These are phyloP conservation scores for Blastobasis adustella DNA, from an alignment of 2,888 invertebrate genomes.

Conservation along the genomic window DNA sequence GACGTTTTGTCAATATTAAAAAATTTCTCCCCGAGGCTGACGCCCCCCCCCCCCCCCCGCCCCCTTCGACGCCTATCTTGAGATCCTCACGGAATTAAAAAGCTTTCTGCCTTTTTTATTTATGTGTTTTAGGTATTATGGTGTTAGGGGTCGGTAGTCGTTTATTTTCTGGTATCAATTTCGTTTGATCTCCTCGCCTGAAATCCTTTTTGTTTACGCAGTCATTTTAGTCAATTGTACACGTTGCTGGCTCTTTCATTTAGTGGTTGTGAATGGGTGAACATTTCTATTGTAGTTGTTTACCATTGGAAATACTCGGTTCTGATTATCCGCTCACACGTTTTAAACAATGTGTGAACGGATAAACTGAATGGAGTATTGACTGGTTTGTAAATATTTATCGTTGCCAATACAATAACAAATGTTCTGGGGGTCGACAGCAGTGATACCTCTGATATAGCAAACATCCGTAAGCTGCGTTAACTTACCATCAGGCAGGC, in stretches of 20 bases:
- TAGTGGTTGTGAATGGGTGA: too few relatives aligned
- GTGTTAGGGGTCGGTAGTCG: background rate
- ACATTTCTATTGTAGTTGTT: too few relatives aligned
- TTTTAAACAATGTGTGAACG: too few relatives aligned
- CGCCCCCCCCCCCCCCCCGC: background rate
- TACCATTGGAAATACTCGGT: too few relatives aligned
- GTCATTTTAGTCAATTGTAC: background rate
- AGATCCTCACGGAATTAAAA: conserved; percentile 20
- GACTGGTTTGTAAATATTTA: too few relatives aligned
- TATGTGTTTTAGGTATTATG: conserved; percentile 9
- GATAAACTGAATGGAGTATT: too few relatives aligned
- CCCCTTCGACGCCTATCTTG: conserved; percentile 1
- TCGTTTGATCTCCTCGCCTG: background rate
- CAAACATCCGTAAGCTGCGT: too few relatives aligned
- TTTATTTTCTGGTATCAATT: background rate
- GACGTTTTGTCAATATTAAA: conserved; percentile 43
- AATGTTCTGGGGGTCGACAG: too few relatives aligned
- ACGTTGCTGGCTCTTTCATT: background rate
- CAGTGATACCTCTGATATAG: too few relatives aligned
- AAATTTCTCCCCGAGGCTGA: conserved; percentile 9
- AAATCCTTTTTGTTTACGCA: background rate
- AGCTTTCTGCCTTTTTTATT: conserved; percentile 10
- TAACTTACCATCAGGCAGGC: too few relatives aligned
- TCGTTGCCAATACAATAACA: too few relatives aligned
- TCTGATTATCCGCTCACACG: too few relatives aligned